A percentile compares a stretch with the other conserved stretches of the same genome.
phyloP scores from a whole-genome alignment of 2,888 invertebrate species.

The Caenorhabditis sp. region DNA sequence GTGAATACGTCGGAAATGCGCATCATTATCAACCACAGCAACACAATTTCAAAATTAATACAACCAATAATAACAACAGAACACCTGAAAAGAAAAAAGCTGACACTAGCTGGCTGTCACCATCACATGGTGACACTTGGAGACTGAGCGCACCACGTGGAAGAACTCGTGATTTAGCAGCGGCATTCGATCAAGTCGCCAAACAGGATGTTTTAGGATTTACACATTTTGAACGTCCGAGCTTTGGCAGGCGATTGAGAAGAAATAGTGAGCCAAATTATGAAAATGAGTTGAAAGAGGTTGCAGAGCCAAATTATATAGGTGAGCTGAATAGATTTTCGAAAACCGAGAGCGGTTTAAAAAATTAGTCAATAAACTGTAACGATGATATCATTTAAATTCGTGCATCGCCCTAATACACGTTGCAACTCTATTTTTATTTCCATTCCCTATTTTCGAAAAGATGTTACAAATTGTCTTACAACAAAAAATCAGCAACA shows the following conservation, averaged over 20 bases:
- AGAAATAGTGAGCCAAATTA: slow-evolving; percentile 36
- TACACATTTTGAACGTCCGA: background rate
- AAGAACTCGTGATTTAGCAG: slow-evolving; percentile 5
- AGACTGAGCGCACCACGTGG: slow-evolving; percentile 5
- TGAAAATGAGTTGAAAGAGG: slow-evolving; percentile 31
- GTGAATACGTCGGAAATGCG: background rate
- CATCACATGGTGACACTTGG: slow-evolving; percentile 18
- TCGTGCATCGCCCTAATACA: too few relatives aligned
- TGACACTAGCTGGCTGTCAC: slow-evolving; percentile 36
- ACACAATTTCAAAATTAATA: background rate
- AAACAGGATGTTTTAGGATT: background rate
- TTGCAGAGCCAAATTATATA: slow-evolving; percentile 25
- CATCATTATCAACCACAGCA: background rate
- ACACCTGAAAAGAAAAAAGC: slow-evolving; percentile 30
- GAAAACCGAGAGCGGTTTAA: too few relatives aligned
- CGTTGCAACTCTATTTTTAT: too few relatives aligned
- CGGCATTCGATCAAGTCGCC: slow-evolving; percentile 4
- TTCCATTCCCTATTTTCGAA: too few relatives aligned
- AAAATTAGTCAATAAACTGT: too few relatives aligned
- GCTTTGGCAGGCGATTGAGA: background rate
- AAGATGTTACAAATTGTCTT: too few relatives aligned
- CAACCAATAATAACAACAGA: background rate
- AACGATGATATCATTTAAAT: too few relatives aligned
- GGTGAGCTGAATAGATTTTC: too few relatives aligned
- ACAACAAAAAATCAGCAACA: background rate